A percentile compares a stretch with the other conserved stretches of the same genome.
These are phyloP conservation scores for Anarsia innoxiella DNA, from an alignment of 2,888 invertebrate species.

Conservation along the genomic window DNA sequence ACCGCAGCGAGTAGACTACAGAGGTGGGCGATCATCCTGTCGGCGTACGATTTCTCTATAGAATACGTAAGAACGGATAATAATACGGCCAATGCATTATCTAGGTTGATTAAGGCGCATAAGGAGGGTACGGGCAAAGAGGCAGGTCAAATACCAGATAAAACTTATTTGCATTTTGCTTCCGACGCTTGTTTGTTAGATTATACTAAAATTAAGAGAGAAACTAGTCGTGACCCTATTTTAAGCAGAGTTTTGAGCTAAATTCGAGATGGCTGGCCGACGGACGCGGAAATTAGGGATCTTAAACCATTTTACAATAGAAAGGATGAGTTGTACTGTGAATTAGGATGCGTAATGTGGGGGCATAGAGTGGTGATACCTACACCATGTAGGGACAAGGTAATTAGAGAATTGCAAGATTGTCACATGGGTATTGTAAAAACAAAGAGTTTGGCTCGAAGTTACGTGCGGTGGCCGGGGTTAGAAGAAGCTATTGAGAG, in stretches of 20 bases:
- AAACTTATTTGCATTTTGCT: background rate
- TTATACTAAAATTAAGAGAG: background rate
- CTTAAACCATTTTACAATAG: constrained; percentile 18
- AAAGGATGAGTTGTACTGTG: constrained; percentile 18
- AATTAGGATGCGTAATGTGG: constrained; percentile 15
- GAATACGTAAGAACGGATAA: no score
- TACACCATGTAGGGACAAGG: background rate
- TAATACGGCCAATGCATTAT: no score
- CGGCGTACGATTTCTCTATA: no score
- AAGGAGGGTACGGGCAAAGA: constrained; percentile 4
- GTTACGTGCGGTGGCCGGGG: constrained; percentile 12
- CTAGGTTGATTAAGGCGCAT: constrained; percentile 1
- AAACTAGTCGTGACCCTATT: background rate
- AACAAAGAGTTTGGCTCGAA: constrained; percentile 10
- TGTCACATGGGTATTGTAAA: constrained; percentile 14
- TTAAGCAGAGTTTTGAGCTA: constrained; percentile 13
- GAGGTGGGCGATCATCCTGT: no score
- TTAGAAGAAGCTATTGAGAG: constrained; percentile 11
- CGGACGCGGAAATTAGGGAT: constrained; percentile 2
- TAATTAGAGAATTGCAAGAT: constrained; percentile 5
- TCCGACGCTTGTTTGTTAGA: background rate
- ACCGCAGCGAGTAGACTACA: no score
- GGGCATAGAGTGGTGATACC: constrained; percentile 8
- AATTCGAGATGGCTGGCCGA: constrained; percentile 20
- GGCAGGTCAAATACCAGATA: background rate